Percentiles rank a stretch among this genome's conserved stretches.
These are phyloP conservation scores for Hypolimnas misippus DNA, from an alignment of 2,888 invertebrate genomes.

Conservation along the genomic window DNA sequence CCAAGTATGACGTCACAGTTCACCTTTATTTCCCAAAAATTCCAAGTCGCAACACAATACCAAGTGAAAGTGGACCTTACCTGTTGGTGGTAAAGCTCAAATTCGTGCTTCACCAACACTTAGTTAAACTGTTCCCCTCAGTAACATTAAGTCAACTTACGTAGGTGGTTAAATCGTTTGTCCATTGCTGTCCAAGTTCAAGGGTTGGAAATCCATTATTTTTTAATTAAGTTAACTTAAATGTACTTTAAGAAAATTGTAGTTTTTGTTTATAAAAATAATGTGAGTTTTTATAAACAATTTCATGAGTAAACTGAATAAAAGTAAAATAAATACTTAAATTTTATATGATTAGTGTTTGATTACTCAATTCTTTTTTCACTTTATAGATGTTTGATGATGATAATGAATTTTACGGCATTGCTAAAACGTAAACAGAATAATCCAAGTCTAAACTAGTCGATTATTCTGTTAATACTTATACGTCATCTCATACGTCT, in stretches of 20 bases:
- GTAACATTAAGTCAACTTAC: slow-evolving; percentile 35
- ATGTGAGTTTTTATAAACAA: background rate
- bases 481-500: no score
- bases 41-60: slow-evolving; percentile 26
- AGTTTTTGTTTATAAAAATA: background rate
- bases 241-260: background rate
- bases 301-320: no score
- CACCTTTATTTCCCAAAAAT: slow-evolving; percentile 27
- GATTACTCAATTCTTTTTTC: no score
- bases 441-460: no score
- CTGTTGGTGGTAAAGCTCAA: slow-evolving; percentile 10
- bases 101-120: slow-evolving; percentile 1
- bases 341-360: no score
- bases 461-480: no score
- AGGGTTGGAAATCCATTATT: slow-evolving; percentile 41
- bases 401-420: no score
- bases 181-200: slow-evolving; percentile 38
- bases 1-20: slow-evolving; percentile 36
- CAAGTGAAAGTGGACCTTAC: slow-evolving; percentile 34
- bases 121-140: slow-evolving; percentile 11
- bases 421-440: no score
- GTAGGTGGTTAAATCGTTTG: slow-evolving; percentile 39
- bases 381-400: no score
- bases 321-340: no score
- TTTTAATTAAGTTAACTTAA: slow-evolving; percentile 36